Base-by-base conservation (phyloP, 2,888 invertebrate genomes). In the Prosopocoilus inquinatus region DNA sequence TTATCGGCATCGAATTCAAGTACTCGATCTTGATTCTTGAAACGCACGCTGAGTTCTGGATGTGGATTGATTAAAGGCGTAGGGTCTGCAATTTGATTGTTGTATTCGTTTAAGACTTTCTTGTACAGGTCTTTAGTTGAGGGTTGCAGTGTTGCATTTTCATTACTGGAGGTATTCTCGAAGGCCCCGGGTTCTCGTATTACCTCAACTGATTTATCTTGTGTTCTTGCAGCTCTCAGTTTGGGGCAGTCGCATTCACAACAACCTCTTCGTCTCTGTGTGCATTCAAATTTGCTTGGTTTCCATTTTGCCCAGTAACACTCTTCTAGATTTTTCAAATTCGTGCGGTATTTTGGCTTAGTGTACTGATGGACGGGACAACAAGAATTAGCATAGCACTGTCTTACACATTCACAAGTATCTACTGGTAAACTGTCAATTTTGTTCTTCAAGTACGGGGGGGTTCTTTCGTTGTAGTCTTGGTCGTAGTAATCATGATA, bases 261-360 rank as follows among this genome's bases (percentile, higher is more conserved):
- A 53, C 35, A 53, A 28, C 15, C 50, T 15, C 15, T 43, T 33
- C 38, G 35, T 2, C 35, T 28, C 11, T 45, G 36, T 1, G 32
- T 13, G 13, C 13, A 3, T 20, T 50, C 57, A n/a, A 11, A 36
- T 41, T 60, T 64, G 11, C 60, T 66, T 0, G 76, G 76, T 61
- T 74, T 75, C 75, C 76, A 76, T 49, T 69, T 69, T 0, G 75
- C 70, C 76, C 76, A 76, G 51, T 75, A 76, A 1, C 70, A 67
- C 63, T 76, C 76, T 60, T 76, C 76, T 20, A 76, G 53, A 58
- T 68, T 72, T 41, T 41, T 41, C 8, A 15, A 12, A 41, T 8
- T 41, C 11, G 8, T 12, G 41, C 41, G 3, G 15, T 11, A 9
- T n/a, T 44, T 16, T 12, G 8, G 46, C 20, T 9, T 46, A 8